These are phyloP conservation scores for Agapostemon virescens DNA, from an alignment of 2,888 invertebrate species.

Conservation along the genomic window DNA sequence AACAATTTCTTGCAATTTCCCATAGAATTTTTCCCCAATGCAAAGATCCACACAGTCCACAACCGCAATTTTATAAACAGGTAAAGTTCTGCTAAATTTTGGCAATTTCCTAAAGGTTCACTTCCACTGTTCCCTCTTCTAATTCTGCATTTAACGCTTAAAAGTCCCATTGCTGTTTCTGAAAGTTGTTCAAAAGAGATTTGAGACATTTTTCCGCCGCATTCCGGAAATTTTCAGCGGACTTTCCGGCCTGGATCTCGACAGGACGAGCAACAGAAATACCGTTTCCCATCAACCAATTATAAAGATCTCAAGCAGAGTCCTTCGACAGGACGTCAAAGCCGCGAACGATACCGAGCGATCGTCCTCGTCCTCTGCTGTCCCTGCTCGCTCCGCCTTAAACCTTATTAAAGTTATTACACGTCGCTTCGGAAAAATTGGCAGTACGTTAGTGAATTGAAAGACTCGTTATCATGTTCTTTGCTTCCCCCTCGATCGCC, in stretches of 20 bases:
- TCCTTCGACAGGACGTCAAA: conserved; percentile 35
- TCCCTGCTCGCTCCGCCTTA: conserved; percentile 28
- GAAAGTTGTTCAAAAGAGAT: neutral
- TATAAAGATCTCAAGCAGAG: conserved; percentile 25
- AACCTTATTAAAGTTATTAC: conserved; percentile 62
- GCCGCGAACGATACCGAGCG: conserved; percentile 43
- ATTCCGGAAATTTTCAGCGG: neutral
- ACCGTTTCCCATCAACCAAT: neutral
- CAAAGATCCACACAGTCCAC: neutral
- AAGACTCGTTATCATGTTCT: conserved; percentile 69
- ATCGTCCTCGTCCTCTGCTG: conserved; percentile 25
- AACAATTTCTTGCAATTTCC: too few relatives aligned
- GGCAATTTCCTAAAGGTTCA: neutral
- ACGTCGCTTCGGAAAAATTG: conserved; percentile 73
- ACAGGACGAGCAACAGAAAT: neutral
- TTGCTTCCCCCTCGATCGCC: conserved; percentile 37
- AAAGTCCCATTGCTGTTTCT: neutral
- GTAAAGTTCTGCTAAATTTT: neutral
- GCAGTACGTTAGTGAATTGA: conserved; percentile 77
- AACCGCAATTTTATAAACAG: neutral
- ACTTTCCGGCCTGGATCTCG: neutral
- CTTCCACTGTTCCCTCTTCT: neutral
- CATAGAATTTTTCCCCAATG: too few relatives aligned
- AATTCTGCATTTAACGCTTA: neutral
- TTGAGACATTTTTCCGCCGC: neutral